Evolutionary conservation across 2,888 invertebrate genomes (phyloP).

Genomic region (Athetis lepigone): DNA sequence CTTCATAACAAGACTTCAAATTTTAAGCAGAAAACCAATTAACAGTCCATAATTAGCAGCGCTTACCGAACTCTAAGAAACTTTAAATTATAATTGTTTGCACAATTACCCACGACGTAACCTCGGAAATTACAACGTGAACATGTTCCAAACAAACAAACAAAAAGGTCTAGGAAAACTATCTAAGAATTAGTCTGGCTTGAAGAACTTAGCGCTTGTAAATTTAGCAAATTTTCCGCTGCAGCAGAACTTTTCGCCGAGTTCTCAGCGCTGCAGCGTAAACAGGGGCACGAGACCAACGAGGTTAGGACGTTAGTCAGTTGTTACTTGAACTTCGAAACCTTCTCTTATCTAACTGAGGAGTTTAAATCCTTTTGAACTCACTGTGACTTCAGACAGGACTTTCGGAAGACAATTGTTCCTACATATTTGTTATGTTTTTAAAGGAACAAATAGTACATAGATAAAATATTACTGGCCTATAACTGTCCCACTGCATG

Average conservation of each 20-base stretch:
- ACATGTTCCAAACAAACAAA: conserved; percentile 30
- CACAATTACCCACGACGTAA: conserved; percentile 20
- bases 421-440: conserved; percentile 12
- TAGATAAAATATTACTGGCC: no score
- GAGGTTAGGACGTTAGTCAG: conserved; percentile 31
- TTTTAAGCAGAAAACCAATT: conserved; percentile 15
- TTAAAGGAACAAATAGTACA: no score
- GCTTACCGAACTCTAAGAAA: conserved; percentile 21
- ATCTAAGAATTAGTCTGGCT: conserved; percentile 56
- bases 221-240: conserved; percentile 55
- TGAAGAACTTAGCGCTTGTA: conserved; percentile 49
- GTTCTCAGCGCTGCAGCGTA: conserved; percentile 50
- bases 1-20: not conserved
- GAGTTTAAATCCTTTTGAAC: conserved; percentile 33
- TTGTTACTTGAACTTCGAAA: conserved; percentile 23
- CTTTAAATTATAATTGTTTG: conserved; percentile 34
- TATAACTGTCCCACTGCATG: no score
- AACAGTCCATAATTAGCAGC: conserved; percentile 7
- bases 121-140: conserved; percentile 39
- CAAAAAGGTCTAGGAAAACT: conserved; percentile 57
- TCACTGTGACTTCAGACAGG: conserved; percentile 23
- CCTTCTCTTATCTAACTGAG: conserved; percentile 25
- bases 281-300: conserved; percentile 46
- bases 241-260: conserved; percentile 52
- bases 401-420: conserved; percentile 20